A percentile compares a stretch with the other conserved stretches of the same genome.
These are phyloP conservation scores for Cyclopterus lumpus DNA, from an alignment of 2,797 vertebrate species.

Conservation along the genomic window DNA sequence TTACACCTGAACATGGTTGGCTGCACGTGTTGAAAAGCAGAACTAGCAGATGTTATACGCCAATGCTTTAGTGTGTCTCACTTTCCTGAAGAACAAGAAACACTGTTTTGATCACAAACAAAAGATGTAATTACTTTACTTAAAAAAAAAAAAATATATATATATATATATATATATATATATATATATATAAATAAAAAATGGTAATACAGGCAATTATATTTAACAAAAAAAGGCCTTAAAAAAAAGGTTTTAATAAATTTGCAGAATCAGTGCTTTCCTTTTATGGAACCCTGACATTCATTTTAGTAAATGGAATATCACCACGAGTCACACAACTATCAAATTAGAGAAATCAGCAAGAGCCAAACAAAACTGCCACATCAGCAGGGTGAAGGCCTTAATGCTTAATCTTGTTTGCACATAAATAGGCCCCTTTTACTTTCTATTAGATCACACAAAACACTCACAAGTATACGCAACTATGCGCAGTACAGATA, in stretches of 20 bases:
- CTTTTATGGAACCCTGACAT: background rate
- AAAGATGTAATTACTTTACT: background rate
- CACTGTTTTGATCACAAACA: background rate
- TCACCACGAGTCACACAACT: background rate
- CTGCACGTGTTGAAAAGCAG: background rate
- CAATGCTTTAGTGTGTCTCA: no score
- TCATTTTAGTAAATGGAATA: slow-evolving; percentile 20
- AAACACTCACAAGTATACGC: background rate
- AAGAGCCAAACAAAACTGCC: slow-evolving; percentile 10
- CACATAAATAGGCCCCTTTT: background rate
- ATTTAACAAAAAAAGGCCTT: background rate
- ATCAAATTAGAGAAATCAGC: slow-evolving; percentile 18
- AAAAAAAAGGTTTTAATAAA: background rate
- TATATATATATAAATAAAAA: background rate
- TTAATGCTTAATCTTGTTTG: background rate
- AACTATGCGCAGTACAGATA: background rate
- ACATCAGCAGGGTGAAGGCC: slow-evolving; percentile 1
- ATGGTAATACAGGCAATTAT: background rate
- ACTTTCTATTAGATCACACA: background rate
- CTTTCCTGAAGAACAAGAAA: background rate
- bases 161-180: no score
- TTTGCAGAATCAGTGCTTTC: slow-evolving; percentile 4
- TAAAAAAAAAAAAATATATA: background rate
- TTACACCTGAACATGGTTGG: background rate
- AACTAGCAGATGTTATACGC: background rate